Percentiles rank a stretch among this genome's conserved stretches.
These are phyloP conservation scores for Microplitis deprimator DNA, from an alignment of 2,888 invertebrate genomes.

Conservation along the genomic window DNA sequence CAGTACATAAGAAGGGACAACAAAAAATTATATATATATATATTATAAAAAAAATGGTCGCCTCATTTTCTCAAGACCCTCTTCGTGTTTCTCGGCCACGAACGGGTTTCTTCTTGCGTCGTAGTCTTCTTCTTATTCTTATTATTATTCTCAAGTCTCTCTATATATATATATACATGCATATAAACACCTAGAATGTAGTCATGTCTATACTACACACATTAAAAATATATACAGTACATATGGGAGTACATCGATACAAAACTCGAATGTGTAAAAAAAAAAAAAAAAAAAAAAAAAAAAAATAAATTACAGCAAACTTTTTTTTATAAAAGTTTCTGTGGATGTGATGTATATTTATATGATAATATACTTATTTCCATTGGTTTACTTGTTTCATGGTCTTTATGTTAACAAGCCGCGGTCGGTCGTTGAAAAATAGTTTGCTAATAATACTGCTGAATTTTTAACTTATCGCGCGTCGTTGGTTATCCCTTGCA, in stretches of 20 bases:
- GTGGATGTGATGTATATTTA: background rate
- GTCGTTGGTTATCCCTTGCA: background rate
- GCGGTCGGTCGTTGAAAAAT: constrained; percentile 40
- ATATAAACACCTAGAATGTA: background rate
- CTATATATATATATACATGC: background rate
- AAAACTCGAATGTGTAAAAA: background rate
- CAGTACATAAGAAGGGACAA: constrained; percentile 3
- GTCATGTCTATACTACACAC: background rate
- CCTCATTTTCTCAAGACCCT: constrained; percentile 47
- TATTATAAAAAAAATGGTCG: constrained; percentile 40
- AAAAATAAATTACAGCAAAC: background rate
- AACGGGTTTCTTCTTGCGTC: constrained; percentile 42
- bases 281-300: too few species aligned
- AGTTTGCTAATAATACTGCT: constrained; percentile 44
- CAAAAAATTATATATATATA: constrained; percentile 14
- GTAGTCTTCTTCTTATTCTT: constrained; percentile 14
- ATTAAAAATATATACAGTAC: background rate
- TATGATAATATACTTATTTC: background rate
- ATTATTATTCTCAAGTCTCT: background rate
- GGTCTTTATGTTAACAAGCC: constrained; percentile 33
- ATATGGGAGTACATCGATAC: background rate
- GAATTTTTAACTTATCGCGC: constrained; percentile 38
- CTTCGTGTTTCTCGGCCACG: constrained; percentile 38
- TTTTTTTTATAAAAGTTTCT: background rate
- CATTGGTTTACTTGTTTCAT: background rate